Evolutionary conservation across 1,140 invertebrate species (phyloP).

Genomic region (Scaptomyza graminum): DNA sequence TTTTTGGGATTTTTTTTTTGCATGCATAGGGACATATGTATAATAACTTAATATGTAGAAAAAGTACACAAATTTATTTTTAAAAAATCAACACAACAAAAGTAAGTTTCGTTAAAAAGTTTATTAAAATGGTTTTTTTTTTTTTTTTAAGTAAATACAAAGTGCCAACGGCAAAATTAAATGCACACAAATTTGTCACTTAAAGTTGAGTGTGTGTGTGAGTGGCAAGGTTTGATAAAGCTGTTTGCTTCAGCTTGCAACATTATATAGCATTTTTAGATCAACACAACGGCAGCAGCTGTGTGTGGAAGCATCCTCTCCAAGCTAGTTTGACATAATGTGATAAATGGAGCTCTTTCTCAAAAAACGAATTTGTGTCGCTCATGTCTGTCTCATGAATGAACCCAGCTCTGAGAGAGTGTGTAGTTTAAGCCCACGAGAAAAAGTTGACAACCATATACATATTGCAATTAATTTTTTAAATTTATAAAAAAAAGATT

Average conservation of each 20-base stretch:
- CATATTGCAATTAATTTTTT: background rate
- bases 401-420: background rate
- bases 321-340: slow-evolving; percentile 12
- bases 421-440: background rate
- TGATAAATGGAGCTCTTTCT: slow-evolving; percentile 6
- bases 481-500: background rate
- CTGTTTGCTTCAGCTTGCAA: background rate
- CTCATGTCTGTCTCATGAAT: background rate
- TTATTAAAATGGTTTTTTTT: background rate
- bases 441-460: background rate
- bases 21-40: no score
- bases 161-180: background rate
- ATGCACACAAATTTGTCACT: slow-evolving; percentile 13
- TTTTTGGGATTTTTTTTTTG: background rate
- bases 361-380: background rate
- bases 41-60: no score
- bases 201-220: background rate
- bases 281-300: background rate
- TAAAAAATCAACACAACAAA: no score
- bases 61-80: background rate
- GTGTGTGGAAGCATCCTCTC: background rate
- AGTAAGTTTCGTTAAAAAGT: background rate
- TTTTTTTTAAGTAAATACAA: background rate
- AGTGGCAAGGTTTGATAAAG: background rate
- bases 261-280: slow-evolving; percentile 11